Conservation (phyloP, 1,140 invertebrate genomes). For the Musca vetustissima region DNA sequence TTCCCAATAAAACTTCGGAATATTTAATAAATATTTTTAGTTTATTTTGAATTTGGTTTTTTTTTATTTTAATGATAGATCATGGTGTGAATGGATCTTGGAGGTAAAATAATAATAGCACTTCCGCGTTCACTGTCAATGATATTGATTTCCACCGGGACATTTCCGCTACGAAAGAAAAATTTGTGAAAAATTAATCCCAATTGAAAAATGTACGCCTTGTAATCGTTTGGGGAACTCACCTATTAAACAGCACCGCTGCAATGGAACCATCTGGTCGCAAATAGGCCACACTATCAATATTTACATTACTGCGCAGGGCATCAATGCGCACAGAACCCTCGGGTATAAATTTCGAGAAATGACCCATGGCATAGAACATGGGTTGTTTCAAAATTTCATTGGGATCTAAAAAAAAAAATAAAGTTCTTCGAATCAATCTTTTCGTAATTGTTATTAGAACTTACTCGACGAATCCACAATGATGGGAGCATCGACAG, state of each 20-base stretch:
- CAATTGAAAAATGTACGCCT: background rate
- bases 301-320: constrained; percentile 36
- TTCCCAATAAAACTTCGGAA: no score
- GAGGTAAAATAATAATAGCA: constrained; percentile 40
- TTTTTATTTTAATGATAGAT: constrained; percentile 38
- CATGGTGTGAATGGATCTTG: constrained; percentile 48
- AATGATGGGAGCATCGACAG: constrained; percentile 77
- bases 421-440: no score
- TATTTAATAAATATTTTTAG: background rate
- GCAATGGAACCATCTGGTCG: constrained; percentile 62
- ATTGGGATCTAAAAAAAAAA: constrained; percentile 37
- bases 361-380: constrained; percentile 85
- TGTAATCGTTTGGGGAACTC: constrained; percentile 30
- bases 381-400: constrained; percentile 90
- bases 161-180: constrained; percentile 34
- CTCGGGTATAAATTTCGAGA: constrained; percentile 77
- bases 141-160: constrained; percentile 39
- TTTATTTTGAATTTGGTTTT: no score
- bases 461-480: constrained; percentile 62
- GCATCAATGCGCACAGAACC: constrained; percentile 61
- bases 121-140: constrained; percentile 37
- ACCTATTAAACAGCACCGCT: constrained; percentile 67
- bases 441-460: background rate
- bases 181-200: background rate
- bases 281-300: constrained; percentile 60